These are phyloP conservation scores for Malurus leucopterus DNA, from an alignment of 2,797 vertebrate genomes.

Conservation along the genomic window DNA sequence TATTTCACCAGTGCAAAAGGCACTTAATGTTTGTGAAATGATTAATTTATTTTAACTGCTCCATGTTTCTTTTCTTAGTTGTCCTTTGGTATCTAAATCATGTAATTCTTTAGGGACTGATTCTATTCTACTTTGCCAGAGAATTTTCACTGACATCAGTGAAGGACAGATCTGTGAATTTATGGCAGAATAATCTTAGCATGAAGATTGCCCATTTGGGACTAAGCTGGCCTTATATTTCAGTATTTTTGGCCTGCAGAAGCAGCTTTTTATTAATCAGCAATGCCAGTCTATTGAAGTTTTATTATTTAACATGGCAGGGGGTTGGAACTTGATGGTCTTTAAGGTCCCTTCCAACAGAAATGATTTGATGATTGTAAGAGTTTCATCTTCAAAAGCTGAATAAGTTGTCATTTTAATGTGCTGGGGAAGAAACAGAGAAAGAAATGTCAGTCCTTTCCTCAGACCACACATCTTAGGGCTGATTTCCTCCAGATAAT, in stretches of 20 bases:
- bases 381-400: background rate
- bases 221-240: background rate
- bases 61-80: background rate
- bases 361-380: rapidly evolving
- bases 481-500: background rate
- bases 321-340: too few relatives aligned
- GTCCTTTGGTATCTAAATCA: background rate
- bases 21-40: background rate
- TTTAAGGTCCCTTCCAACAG: background rate
- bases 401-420: background rate
- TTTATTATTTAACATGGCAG: background rate
- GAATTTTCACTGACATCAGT: background rate
- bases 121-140: background rate
- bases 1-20: background rate
- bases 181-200: background rate
- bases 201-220: background rate
- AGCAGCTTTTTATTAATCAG: background rate
- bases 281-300: background rate
- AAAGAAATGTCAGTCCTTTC: background rate
- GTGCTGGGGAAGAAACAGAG: background rate
- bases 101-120: background rate
- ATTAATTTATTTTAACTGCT: background rate
- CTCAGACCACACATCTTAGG: background rate
- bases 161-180: background rate
- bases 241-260: background rate